Base-by-base conservation (phyloP, 2,797 vertebrate species). In the Hapalemur alaotrensis region DNA sequence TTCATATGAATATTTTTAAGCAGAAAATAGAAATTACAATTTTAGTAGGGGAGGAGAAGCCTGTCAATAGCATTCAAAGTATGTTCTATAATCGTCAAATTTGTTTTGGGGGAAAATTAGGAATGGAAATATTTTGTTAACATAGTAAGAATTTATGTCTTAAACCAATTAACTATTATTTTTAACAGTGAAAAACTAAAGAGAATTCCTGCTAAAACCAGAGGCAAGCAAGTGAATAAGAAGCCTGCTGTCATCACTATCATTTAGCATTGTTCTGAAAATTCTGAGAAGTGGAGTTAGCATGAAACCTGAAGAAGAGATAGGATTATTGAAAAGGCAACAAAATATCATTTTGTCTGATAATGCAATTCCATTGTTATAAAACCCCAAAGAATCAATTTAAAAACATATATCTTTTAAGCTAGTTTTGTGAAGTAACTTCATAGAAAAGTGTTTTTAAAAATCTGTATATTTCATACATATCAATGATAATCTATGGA, bases 141-240 rank as follows among this genome's bases (percentile, higher is more conserved):
- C 32, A 50, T 61, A 28, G 22, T 67, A 84, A 70, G 30, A 91
- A 4, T 87, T 87, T 70, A 25, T 87, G 35, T 76, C 11, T 89
- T 84, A 85, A n/a, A 52, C 41, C 84, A 50, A 48, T 13, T 46
- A 88, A 48, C 20, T 32, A 84, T 84, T 54, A 89, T 17, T n/a
- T 9, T 67, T 75, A 75, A 75, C 14, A 59, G 8, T 91, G 23
- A 81, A 95, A 83, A 78, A 59, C 17, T 20, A 72, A 91, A 61
- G 38, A 72, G 15, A 95, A 80, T 46, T 91, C 4, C 30, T 89
- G 46, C 61, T 86, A 89, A 94, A 89, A 94, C 7, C n/a, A 80
- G 18, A 95, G 52, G 43, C 48, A 90, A 50, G 28, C 59, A 91
- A 91, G 18, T 41, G 63, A 83, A 81, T 25, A 50, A 88, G 52